Conservation (phyloP, 1,140 invertebrate species). For the Micrasema longulum region DNA sequence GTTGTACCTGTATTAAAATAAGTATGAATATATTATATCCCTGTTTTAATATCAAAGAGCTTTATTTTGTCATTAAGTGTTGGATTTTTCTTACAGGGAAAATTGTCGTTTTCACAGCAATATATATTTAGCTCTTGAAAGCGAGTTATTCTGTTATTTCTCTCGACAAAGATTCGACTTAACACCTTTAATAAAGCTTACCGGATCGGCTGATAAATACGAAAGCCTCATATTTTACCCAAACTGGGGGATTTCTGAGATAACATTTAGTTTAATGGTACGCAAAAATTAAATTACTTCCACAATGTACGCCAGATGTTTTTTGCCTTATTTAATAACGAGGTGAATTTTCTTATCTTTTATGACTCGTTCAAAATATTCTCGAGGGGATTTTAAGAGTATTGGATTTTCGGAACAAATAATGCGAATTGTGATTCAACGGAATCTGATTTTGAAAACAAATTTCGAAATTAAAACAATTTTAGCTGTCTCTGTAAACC, state of each 20-base stretch:
- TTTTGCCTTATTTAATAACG: slow-evolving; percentile 19
- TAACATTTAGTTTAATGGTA: slow-evolving; percentile 35
- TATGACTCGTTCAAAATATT: slow-evolving; percentile 27
- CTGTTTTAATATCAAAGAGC: no score
- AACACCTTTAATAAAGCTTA: slow-evolving; percentile 31
- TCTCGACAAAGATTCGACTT: slow-evolving; percentile 17
- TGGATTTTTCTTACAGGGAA: background rate
- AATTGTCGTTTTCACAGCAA: slow-evolving; percentile 13
- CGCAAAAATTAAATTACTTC: slow-evolving; percentile 30
- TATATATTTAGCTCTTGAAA: slow-evolving; percentile 10
- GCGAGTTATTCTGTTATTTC: slow-evolving; percentile 22
- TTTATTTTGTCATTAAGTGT: no score
- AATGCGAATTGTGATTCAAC: no score
- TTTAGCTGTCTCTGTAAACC: no score
- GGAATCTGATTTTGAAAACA: no score
- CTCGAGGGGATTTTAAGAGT: background rate
- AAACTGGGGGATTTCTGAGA: background rate
- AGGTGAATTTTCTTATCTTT: slow-evolving; percentile 24
- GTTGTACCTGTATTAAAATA: no score
- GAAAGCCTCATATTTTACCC: background rate
- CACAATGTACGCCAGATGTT: slow-evolving; percentile 19
- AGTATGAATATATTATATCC: no score
- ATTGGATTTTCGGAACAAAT: no score
- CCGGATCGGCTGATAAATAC: slow-evolving; percentile 28
- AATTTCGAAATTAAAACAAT: no score